Evolutionary conservation across 2,797 vertebrate genomes (phyloP).

Genomic region (Molossus alvarezi): DNA sequence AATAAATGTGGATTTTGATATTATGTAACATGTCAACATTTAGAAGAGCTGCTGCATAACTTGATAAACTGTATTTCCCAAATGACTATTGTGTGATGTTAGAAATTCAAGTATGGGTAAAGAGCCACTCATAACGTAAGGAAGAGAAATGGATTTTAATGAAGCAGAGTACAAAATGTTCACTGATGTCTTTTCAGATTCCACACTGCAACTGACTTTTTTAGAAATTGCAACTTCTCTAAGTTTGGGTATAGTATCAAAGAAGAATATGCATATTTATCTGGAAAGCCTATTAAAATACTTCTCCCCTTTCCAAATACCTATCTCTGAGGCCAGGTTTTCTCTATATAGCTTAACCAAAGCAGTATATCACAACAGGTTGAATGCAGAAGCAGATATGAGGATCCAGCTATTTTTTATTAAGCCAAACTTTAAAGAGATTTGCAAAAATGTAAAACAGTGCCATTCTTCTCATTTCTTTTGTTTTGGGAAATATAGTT

Average conservation of each 20-base stretch:
- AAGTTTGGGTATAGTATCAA: not conserved
- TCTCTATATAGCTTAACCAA: not conserved
- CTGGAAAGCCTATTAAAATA: slow-evolving; percentile 17
- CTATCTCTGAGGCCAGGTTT: not conserved
- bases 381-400: slow-evolving; percentile 1
- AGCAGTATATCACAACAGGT: not conserved
- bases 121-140: slow-evolving; percentile 6
- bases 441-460: slow-evolving; percentile 28
- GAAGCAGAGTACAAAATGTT: not conserved
- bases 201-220: not conserved
- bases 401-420: slow-evolving; percentile 8
- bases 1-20: not conserved
- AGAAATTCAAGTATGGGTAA: slow-evolving; percentile 29
- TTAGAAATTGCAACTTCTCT: not conserved
- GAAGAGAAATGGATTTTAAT: slow-evolving; percentile 3
- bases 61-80: slow-evolving; percentile 1
- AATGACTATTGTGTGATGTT: not conserved
- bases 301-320: not conserved
- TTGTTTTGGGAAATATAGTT: slow-evolving; percentile 9
- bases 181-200: slow-evolving; percentile 30
- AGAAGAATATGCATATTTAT: not conserved
- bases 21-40: not conserved
- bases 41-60: not conserved
- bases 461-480: not conserved
- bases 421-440: slow-evolving; percentile 41